phyloP scores from a whole-genome alignment of 2,113 vertebrate genomes.

The Tragelaphus strepsiceros region DNA sequence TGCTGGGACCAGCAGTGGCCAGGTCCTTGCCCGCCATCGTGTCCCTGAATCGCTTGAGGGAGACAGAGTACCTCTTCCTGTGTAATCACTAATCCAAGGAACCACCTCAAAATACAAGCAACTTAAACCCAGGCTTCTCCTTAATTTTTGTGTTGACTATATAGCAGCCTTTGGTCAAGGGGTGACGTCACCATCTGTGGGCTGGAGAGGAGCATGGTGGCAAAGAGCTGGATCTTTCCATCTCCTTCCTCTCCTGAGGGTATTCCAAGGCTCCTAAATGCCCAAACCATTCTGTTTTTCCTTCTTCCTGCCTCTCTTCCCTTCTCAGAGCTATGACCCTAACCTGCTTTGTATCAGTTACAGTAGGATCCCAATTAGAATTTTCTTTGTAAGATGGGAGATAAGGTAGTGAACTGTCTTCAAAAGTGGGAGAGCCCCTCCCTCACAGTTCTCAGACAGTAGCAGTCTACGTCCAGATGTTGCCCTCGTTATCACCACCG shows the following conservation, averaged over 20 bases:
- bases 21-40: neutral
- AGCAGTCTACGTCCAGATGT: neutral
- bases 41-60: neutral
- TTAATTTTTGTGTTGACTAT: neutral
- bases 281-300: neutral
- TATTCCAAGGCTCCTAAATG: neutral
- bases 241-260: neutral
- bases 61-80: neutral
- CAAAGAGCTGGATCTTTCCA: neutral
- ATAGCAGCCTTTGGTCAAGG: neutral
- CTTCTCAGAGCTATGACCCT: slow-evolving; percentile 13
- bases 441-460: neutral
- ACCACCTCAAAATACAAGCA: neutral
- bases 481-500: neutral
- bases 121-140: neutral
- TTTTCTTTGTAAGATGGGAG: neutral
- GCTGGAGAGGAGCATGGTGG: neutral
- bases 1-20: neutral
- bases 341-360: neutral
- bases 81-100: neutral
- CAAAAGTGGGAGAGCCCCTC: neutral
- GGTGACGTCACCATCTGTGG: accelerated
- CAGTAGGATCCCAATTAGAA: neutral
- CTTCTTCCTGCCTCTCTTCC: neutral
- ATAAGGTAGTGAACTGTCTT: neutral